A percentile compares a stretch with the other conserved stretches of the same genome.
Evolutionary conservation across 2,797 vertebrate genomes (phyloP).

Genomic region (Rhynchotus rufescens): DNA sequence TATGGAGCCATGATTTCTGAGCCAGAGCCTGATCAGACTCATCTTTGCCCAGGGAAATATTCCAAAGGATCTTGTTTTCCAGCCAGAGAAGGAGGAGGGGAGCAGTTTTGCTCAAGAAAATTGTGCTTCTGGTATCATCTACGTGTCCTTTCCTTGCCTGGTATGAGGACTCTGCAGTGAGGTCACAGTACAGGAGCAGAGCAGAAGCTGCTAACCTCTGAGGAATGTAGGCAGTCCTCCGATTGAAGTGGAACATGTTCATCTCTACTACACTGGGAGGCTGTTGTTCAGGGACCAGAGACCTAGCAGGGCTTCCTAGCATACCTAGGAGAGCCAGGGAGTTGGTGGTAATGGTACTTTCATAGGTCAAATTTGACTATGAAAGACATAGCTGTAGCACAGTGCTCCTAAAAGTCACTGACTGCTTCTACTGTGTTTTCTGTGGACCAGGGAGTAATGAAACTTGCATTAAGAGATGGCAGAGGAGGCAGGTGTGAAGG

Average conservation of each 20-base stretch:
- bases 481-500: neutral
- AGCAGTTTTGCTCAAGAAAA: neutral
- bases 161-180: neutral
- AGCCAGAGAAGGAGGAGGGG: neutral
- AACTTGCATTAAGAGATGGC: fast-evolving
- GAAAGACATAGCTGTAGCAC: fast-evolving
- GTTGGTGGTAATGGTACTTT: neutral
- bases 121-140: neutral
- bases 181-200: neutral
- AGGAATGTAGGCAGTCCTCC: neutral
- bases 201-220: neutral
- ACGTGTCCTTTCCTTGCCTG: neutral
- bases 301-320: neutral
- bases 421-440: neutral
- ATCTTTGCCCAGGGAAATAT: neutral
- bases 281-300: neutral
- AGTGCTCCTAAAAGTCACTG: neutral
- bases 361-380: neutral
- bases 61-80: neutral
- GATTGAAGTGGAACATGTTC: neutral
- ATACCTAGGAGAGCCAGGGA: fast-evolving
- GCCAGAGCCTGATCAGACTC: neutral
- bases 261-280: fast-evolving
- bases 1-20: neutral
- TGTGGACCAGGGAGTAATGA: neutral